Percentiles rank a stretch among this genome's conserved stretches.
These are phyloP conservation scores for Acipenser oxyrinchus DNA, from an alignment of 2,797 vertebrate genomes.

Conservation along the genomic window DNA sequence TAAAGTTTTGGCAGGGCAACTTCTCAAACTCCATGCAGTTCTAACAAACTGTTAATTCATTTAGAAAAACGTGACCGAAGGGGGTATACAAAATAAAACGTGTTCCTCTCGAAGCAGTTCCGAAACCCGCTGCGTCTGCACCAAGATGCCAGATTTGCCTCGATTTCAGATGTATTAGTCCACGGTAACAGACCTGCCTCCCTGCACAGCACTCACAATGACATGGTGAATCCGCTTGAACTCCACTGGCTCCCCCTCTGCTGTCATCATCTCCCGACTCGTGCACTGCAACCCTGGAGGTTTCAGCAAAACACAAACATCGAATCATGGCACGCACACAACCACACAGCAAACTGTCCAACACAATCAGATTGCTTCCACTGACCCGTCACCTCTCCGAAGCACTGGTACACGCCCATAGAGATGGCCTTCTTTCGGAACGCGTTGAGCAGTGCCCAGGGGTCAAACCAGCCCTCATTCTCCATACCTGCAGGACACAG, in stretches of 20 bases:
- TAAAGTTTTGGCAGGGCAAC: too few species aligned
- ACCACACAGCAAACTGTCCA: not conserved
- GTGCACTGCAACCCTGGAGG: slow-evolving; percentile 53
- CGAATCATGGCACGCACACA: not conserved
- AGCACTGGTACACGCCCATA: slow-evolving; percentile 70
- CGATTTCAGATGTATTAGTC: too few species aligned
- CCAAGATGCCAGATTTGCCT: not conserved
- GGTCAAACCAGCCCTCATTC: slow-evolving; percentile 93
- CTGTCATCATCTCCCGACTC: not conserved
- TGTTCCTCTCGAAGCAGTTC: not conserved
- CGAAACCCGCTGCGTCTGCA: not conserved
- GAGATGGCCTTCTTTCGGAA: slow-evolving; percentile 73
- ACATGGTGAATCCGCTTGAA: slow-evolving; percentile 54
- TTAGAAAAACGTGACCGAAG: too few species aligned
- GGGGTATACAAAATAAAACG: too few species aligned
- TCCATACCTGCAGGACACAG: slow-evolving; percentile 64
- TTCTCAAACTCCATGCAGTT: too few species aligned
- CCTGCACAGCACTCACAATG: slow-evolving; percentile 52
- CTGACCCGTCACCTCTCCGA: slow-evolving; percentile 76
- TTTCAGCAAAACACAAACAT: slow-evolving; percentile 8
- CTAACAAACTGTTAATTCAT: too few species aligned
- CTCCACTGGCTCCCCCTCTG: slow-evolving; percentile 25
- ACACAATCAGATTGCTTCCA: not conserved
- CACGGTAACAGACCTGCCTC: not conserved
- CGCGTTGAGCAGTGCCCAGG: slow-evolving; percentile 78